A percentile compares a stretch with the other conserved stretches of the same genome.
Conservation (phyloP, 2,888 invertebrate species). For the Xestia c-nigrum region DNA sequence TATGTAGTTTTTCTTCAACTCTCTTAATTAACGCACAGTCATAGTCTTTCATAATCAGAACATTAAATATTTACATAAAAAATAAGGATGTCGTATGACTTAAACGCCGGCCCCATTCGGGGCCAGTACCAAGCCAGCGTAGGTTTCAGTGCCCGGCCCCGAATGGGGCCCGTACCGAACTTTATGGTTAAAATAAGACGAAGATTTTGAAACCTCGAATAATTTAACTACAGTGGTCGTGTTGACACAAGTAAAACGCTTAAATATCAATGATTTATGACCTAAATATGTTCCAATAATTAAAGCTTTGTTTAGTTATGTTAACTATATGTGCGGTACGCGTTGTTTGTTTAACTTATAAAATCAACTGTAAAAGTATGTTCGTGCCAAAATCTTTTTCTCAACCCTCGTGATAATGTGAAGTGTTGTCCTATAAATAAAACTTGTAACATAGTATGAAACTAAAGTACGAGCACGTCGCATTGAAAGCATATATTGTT, state of each 20-base stretch:
- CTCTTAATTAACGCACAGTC: too few relatives aligned
- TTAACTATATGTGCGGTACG: neutral
- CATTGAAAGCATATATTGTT: neutral
- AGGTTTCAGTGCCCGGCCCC: too few relatives aligned
- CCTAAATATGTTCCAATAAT: neutral
- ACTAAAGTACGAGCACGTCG: neutral
- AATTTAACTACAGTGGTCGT: neutral
- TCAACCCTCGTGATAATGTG: constrained; percentile 27
- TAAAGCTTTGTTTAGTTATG: neutral
- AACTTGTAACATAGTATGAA: neutral
- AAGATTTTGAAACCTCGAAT: neutral
- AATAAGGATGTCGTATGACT: too few relatives aligned
- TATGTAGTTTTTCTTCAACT: too few relatives aligned
- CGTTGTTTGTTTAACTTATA: neutral
- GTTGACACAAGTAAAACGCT: neutral
- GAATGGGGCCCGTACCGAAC: too few relatives aligned
- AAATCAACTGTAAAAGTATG: neutral
- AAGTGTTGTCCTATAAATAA: neutral
- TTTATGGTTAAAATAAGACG: neutral
- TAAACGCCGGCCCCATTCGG: too few relatives aligned
- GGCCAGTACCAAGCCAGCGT: too few relatives aligned
- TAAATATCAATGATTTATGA: neutral
- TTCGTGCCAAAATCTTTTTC: constrained; percentile 3
- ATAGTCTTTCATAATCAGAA: too few relatives aligned
- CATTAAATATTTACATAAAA: too few relatives aligned